A percentile compares a stretch with the other conserved stretches of the same genome.
Conservation (phyloP, 2,113 vertebrate genomes). For the Pteruthius melanotis region DNA sequence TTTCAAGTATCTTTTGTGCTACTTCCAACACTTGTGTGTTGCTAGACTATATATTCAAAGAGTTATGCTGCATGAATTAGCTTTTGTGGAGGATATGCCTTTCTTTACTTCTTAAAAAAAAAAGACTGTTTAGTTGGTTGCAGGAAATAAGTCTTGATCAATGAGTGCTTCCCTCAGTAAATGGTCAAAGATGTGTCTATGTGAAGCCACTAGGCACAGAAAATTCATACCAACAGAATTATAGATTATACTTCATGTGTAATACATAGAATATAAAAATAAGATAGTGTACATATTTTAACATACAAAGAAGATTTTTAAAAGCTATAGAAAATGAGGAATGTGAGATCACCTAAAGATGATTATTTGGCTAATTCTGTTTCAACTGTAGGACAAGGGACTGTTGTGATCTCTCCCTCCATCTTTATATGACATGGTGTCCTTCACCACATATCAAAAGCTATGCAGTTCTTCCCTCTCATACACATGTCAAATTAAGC, state of each 20-base stretch:
- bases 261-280: background rate
- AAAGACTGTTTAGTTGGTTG: background rate
- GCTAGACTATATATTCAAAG: background rate
- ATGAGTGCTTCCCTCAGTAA: background rate
- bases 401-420: background rate
- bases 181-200: background rate
- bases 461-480: background rate
- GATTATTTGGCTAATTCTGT: background rate
- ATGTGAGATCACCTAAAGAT: background rate
- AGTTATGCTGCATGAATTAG: background rate
- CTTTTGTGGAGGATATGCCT: background rate
- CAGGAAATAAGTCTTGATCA: background rate
- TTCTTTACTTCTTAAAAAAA: background rate
- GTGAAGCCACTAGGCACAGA: background rate
- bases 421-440: background rate
- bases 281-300: background rate
- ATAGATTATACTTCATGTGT: background rate
- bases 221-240: background rate
- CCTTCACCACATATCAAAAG: background rate
- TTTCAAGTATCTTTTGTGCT: constrained; percentile 3
- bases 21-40: background rate
- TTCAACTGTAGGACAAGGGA: background rate
- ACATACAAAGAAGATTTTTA: background rate
- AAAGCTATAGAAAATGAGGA: background rate
- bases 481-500: background rate